Evolutionary conservation across 2,113 vertebrate genomes (phyloP).

Genomic region (Gila orcuttii): DNA sequence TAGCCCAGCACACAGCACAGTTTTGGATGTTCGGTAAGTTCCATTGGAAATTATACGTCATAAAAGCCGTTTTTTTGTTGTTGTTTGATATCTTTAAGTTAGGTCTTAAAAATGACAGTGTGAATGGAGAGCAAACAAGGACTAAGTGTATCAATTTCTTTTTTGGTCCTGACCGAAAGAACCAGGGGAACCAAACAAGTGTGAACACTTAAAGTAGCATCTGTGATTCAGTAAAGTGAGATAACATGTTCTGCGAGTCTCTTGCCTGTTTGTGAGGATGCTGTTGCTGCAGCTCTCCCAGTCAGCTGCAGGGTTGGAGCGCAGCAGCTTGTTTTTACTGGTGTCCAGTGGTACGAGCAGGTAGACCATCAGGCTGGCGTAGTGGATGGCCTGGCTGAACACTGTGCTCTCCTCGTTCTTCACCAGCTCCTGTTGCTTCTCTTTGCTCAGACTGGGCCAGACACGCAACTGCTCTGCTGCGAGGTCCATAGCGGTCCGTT

Average conservation of each 20-base stretch:
- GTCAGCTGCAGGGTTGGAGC: constrained; percentile 83
- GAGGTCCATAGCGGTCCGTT: constrained; percentile 93
- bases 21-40: no score
- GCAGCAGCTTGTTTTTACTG: constrained; percentile 93
- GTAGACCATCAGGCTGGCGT: constrained; percentile 98
- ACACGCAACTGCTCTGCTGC: constrained; percentile 90
- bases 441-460: constrained; percentile 88
- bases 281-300: constrained; percentile 99
- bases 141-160: no score
- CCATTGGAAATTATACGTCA: no score
- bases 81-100: no score
- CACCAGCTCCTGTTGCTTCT: constrained; percentile 90
- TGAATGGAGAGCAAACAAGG: no score
- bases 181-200: no score
- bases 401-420: constrained; percentile 96
- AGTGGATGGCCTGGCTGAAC: constrained; percentile 99
- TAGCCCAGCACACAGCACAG: no score
- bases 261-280: constrained; percentile 92
- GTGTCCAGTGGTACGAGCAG: constrained; percentile 92
- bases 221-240: no score
- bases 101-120: no score
- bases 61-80: no score
- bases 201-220: no score
- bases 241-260: constrained; percentile 46
- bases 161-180: no score